Conservation (phyloP, 2,113 vertebrate species). For the Sinocyclocheilus anshuiensis region DNA sequence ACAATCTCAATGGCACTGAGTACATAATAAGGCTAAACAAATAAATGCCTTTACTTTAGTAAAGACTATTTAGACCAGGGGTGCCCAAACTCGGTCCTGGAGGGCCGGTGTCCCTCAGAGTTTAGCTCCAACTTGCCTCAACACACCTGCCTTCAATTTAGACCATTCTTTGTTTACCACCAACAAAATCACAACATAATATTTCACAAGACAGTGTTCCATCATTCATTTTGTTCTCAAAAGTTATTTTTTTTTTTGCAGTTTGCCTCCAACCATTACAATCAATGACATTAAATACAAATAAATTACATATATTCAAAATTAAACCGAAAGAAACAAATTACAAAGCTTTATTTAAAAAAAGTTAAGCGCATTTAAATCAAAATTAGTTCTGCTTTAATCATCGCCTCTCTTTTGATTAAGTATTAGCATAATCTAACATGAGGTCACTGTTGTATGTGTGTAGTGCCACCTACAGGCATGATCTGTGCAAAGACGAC, state of each 20-base stretch:
- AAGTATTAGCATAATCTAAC: too few species aligned
- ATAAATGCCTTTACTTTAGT: background rate
- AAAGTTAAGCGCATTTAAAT: background rate
- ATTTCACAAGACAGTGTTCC: conserved; percentile 29
- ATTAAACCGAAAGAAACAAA: conserved; percentile 26
- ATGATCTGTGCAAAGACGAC: background rate
- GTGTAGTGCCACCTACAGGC: conserved; percentile 32
- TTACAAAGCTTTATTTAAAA: conserved; percentile 29
- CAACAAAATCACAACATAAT: background rate
- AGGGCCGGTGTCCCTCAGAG: too few species aligned
- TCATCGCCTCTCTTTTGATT: background rate
- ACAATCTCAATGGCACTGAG: background rate
- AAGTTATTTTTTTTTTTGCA: background rate
- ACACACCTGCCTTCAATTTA: too few species aligned
- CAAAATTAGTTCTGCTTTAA: background rate
- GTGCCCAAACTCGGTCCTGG: too few species aligned
- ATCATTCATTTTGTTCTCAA: background rate
- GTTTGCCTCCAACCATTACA: conserved; percentile 30
- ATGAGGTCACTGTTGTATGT: background rate
- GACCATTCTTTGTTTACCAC: background rate
- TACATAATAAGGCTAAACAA: background rate
- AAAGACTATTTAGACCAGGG: too few species aligned
- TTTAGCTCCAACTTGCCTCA: too few species aligned
- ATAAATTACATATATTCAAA: conserved; percentile 68
- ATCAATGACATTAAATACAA: conserved; percentile 51